Conservation (phyloP, 2,888 invertebrate species). For the Heliconius ethilla region DNA sequence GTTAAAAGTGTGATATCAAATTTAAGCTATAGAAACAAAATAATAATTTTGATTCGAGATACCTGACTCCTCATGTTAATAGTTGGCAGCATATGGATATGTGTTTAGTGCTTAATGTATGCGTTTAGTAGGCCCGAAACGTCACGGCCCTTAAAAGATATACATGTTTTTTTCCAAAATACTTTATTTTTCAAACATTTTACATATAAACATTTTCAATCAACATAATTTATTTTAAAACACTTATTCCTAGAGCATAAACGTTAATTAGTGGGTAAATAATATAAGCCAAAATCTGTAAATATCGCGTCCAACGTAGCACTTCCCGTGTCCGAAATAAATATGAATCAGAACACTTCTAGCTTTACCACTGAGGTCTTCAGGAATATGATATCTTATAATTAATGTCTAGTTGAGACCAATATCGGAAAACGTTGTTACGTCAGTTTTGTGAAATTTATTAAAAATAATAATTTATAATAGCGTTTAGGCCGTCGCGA, state of each 20-base stretch:
- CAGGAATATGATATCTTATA: constrained; percentile 27
- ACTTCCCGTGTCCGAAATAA: constrained; percentile 29
- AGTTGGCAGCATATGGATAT: no score
- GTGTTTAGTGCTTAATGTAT: no score
- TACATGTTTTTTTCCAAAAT: no score
- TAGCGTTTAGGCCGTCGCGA: not conserved
- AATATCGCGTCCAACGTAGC: constrained; percentile 16
- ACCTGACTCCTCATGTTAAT: no score
- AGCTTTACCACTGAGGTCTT: constrained; percentile 28
- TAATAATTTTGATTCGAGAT: no score
- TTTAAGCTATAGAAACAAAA: no score
- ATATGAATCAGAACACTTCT: constrained; percentile 26
- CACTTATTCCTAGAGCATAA: not conserved
- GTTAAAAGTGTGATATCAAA: no score
- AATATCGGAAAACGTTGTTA: constrained; percentile 7
- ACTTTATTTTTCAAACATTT: no score
- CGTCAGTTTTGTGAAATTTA: not conserved
- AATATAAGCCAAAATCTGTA: constrained; percentile 16
- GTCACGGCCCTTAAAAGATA: no score
- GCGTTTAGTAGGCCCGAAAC: no score
- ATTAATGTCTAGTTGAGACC: constrained; percentile 6
- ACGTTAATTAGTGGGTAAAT: constrained; percentile 22
- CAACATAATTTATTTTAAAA: not conserved
- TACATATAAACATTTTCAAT: not conserved
- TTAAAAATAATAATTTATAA: not conserved